Evolutionary conservation across 2,797 vertebrate species (phyloP), one percentile per base, ranked within the genome.

Genomic region (Lutjanus argentimaculatus): DNA sequence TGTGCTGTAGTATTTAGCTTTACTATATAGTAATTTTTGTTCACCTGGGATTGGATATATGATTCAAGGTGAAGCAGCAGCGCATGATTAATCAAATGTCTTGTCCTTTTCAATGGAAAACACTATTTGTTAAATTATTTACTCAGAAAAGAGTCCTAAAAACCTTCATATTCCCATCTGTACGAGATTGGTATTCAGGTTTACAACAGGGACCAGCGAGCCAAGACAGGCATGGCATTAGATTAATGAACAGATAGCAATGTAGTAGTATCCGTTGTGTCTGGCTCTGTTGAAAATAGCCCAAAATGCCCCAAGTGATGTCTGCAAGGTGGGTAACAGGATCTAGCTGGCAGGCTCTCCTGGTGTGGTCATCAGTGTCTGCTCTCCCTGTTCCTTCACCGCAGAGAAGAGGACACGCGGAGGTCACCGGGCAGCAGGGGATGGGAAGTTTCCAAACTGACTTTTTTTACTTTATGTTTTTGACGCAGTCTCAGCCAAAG

Each of bases 221-320:
- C 67, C 46, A 14, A 72, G 69, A 74, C 77, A 55, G 43, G 14
- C 56, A 11, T 42, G 36, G 69, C 45, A 56, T 69, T 75, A 52
- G 73, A 83, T 79, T 72, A 76, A 80, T 82, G 61, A 84, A 61
- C 57, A 69, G 51, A 84, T 46, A 83, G 61, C 48, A 10, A 36
- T 66, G 65, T 46, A 13, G 70, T 57, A 40, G 61, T 75, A 81
- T 91, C 82, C 11, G 42, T 75, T 80, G 53, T 85, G 84, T 83
- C 85, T 89, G 85, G 16, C 48, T 55, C 53, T 49, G 87, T 75
- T 90, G 58, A 89, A 92, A 92, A 92, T 88, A 91, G 81, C 77
- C 84, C 73, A 73, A 75, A 89, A 89, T 73, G 84, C 77, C 86
- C 64, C 68, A 12, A 79, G 72, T 71, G 84, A 71, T 63, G 77